A percentile compares a stretch with the other conserved stretches of the same genome.
These are phyloP conservation scores for Crenuchus spilurus DNA, from an alignment of 2,797 vertebrate species.

Conservation along the genomic window DNA sequence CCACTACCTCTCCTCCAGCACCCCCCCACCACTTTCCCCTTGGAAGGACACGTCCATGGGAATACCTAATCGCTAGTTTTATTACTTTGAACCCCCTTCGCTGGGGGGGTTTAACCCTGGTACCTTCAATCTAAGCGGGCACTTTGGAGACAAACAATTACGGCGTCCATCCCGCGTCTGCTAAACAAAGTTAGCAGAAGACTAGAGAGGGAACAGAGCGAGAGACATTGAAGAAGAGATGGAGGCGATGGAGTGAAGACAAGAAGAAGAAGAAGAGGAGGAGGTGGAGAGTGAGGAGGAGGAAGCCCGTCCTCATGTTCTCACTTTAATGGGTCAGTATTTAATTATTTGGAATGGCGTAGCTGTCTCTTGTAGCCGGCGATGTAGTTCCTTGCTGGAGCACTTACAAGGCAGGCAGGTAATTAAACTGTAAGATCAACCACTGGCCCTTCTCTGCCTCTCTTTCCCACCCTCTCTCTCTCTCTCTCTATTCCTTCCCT, in stretches of 20 bases:
- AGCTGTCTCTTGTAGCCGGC: conserved; percentile 77
- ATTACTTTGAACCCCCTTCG: conserved; percentile 79
- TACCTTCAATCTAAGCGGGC: conserved; percentile 73
- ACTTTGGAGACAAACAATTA: conserved; percentile 67
- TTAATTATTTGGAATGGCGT: conserved; percentile 72
- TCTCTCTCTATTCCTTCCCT: conserved; percentile 36
- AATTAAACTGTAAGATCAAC: conserved; percentile 82
- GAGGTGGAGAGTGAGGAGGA: conserved; percentile 60
- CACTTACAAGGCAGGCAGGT: conserved; percentile 81
- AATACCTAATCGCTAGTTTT: conserved; percentile 91
- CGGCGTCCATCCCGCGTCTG: conserved; percentile 48
- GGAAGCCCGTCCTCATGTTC: conserved; percentile 72
- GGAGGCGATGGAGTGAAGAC: conserved; percentile 47
- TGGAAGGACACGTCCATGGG: conserved; percentile 91
- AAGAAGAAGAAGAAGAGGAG: conserved; percentile 52
- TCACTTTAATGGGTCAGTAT: conserved; percentile 76
- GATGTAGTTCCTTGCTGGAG: conserved; percentile 79
- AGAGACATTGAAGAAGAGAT: conserved; percentile 38
- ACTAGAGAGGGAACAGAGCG: conserved; percentile 3
- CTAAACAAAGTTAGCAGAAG: conserved; percentile 63
- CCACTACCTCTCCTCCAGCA: conserved; percentile 89
- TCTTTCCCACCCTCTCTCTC: conserved; percentile 24
- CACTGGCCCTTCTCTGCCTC: conserved; percentile 45
- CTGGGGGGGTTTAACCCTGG: conserved; percentile 72
- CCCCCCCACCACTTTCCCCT: conserved; percentile 59